These are phyloP conservation scores for Polylopha cassiicola DNA, from an alignment of 2,888 invertebrate species.

Conservation along the genomic window DNA sequence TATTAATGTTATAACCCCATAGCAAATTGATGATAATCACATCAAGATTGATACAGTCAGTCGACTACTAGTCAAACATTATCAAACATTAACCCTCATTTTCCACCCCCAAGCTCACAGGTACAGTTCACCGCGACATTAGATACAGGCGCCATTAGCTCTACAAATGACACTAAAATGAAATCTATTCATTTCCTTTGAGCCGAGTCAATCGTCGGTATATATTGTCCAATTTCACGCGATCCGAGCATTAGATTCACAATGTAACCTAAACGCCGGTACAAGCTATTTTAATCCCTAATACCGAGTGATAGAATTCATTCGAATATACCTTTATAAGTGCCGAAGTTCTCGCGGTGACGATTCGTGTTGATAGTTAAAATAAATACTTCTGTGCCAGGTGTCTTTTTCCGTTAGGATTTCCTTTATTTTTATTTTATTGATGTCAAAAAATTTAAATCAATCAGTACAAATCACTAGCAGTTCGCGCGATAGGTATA, in stretches of 20 bases:
- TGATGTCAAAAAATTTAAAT: too few relatives aligned
- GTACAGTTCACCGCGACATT: constrained; percentile 51
- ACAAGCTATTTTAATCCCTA: constrained; percentile 1
- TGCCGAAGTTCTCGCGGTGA: constrained; percentile 14
- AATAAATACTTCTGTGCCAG: constrained; percentile 11
- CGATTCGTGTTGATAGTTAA: constrained; percentile 20
- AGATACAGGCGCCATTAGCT: constrained; percentile 67
- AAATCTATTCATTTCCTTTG: constrained; percentile 77
- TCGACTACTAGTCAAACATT: too few relatives aligned
- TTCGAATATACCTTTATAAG: neutral
- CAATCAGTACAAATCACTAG: too few relatives aligned
- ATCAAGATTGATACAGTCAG: constrained; percentile 16
- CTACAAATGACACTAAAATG: constrained; percentile 76
- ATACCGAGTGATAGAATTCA: neutral
- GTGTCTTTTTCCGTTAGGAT: constrained; percentile 10
- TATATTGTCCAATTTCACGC: constrained; percentile 74
- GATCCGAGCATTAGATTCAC: constrained; percentile 60
- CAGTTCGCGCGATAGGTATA: too few relatives aligned
- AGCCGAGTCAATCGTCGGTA: constrained; percentile 67
- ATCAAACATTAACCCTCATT: constrained; percentile 19
- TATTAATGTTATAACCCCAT: constrained; percentile 4
- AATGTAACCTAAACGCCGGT: neutral
- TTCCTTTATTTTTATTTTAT: too few relatives aligned
- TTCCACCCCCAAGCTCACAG: constrained; percentile 41
- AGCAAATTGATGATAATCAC: constrained; percentile 16